A percentile compares a stretch with the other conserved stretches of the same genome.
Conservation (phyloP, 2,888 invertebrate species). For the Hipparchia semele region DNA sequence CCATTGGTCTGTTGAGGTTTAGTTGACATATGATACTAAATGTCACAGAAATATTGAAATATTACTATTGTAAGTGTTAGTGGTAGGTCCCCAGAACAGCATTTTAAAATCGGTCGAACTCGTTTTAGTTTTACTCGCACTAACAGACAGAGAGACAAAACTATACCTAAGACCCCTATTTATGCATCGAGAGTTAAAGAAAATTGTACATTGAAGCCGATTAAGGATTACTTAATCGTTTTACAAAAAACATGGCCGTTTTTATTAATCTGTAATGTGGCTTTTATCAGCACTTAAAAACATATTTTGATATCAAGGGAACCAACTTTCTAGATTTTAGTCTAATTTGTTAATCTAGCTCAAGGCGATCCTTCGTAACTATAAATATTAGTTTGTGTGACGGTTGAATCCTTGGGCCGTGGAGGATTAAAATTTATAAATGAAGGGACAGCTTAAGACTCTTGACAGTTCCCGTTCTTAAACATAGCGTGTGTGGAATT, state of each 20-base stretch:
- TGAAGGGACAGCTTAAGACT: constrained; percentile 25
- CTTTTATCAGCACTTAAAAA: not conserved
- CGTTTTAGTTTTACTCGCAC: too few species aligned
- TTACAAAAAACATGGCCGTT: too few species aligned
- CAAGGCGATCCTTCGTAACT: constrained; percentile 19
- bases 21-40: too few species aligned
- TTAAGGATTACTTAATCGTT: too few species aligned
- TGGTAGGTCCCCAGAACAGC: too few species aligned
- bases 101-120: too few species aligned
- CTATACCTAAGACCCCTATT: too few species aligned
- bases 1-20: too few species aligned
- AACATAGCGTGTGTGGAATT: constrained; percentile 14
- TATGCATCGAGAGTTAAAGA: not conserved
- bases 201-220: not conserved
- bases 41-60: too few species aligned
- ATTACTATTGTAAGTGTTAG: too few species aligned
- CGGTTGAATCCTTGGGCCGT: constrained; percentile 15
- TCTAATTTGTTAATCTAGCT: constrained; percentile 20
- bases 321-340: not conserved
- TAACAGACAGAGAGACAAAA: too few species aligned
- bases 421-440: constrained; percentile 32
- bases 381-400: constrained; percentile 18
- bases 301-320: not conserved
- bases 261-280: too few species aligned
- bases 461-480: constrained; percentile 15